A percentile compares a stretch with the other conserved stretches of the same genome.
These are phyloP conservation scores for Anguilla rostrata DNA, from an alignment of 2,113 vertebrate species.

Conservation along the genomic window DNA sequence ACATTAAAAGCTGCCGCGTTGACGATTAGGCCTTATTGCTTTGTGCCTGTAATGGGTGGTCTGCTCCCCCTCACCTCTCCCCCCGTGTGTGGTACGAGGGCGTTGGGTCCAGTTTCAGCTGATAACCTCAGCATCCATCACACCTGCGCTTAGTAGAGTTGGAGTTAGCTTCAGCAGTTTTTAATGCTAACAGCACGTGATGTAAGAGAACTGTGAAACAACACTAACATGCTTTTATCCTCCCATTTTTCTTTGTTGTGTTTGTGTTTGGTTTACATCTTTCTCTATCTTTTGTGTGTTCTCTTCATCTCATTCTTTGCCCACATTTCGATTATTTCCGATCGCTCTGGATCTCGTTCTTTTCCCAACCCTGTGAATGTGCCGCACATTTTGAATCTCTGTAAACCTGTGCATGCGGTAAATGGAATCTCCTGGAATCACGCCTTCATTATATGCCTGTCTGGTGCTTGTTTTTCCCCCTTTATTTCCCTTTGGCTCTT, in stretches of 20 bases:
- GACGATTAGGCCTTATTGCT: neutral
- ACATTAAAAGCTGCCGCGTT: neutral
- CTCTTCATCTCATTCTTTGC: neutral
- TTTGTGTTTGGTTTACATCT: conserved; percentile 61
- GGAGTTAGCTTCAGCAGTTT: conserved; percentile 28
- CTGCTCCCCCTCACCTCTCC: neutral
- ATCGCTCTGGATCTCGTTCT: conserved; percentile 54
- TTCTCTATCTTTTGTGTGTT: conserved; percentile 48
- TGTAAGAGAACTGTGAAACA: conserved; percentile 61
- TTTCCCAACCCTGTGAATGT: conserved; percentile 58
- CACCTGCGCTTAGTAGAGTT: conserved; percentile 23
- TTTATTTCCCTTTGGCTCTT: conserved; percentile 15
- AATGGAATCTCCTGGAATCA: conserved; percentile 62
- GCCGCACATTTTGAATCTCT: conserved; percentile 20
- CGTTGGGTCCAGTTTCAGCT: conserved; percentile 48
- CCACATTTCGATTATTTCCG: conserved; percentile 31
- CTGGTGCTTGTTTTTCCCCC: conserved; percentile 46
- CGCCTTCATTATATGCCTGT: conserved; percentile 50
- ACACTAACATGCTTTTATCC: conserved; percentile 72
- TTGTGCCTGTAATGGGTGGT: neutral
- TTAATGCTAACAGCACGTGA: conserved; percentile 64
- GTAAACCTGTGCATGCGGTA: conserved; percentile 29
- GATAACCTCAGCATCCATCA: neutral
- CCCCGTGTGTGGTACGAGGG: conserved; percentile 7
- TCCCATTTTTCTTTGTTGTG: conserved; percentile 41